These are phyloP conservation scores for Glossosoma conforme DNA, from an alignment of 1,140 invertebrate species.

Conservation along the genomic window DNA sequence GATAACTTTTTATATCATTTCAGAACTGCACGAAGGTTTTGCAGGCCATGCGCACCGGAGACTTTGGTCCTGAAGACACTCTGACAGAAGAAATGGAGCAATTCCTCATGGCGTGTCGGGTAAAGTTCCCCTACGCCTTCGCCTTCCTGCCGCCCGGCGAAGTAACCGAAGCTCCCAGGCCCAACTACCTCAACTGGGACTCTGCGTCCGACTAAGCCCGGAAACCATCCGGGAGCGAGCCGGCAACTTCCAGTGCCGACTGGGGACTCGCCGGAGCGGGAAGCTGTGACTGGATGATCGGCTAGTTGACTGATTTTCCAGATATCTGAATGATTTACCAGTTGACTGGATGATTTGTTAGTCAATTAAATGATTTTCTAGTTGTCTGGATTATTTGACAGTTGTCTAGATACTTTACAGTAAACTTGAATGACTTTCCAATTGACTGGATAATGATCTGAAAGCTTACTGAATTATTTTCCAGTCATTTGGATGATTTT, in stretches of 20 bases:
- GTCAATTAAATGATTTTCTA: too few species aligned
- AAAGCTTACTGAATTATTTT: too few species aligned
- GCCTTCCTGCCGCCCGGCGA: constrained; percentile 51
- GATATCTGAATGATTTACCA: too few species aligned
- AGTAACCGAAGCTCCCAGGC: constrained; percentile 14
- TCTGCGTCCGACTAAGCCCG: constrained; percentile 6
- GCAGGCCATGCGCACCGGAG: constrained; percentile 67
- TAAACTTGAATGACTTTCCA: too few species aligned
- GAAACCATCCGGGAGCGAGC: neutral
- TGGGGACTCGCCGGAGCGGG: neutral
- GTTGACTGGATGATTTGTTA: too few species aligned
- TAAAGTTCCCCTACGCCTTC: constrained; percentile 68
- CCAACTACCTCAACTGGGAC: too few species aligned
- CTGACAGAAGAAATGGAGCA: constrained; percentile 51
- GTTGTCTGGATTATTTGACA: too few species aligned
- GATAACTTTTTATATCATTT: constrained; percentile 28
- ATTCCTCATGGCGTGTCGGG: constrained; percentile 67
- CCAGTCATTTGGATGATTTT: too few species aligned
- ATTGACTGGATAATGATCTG: too few species aligned
- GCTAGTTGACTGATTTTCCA: too few species aligned
- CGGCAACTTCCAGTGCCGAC: neutral
- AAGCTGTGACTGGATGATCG: too few species aligned
- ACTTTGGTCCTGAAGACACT: constrained; percentile 67
- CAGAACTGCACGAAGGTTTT: constrained; percentile 75
- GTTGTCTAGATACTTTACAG: too few species aligned